These are phyloP conservation scores for Pelodytes ibericus DNA, from an alignment of 2,797 vertebrate genomes.

Conservation along the genomic window DNA sequence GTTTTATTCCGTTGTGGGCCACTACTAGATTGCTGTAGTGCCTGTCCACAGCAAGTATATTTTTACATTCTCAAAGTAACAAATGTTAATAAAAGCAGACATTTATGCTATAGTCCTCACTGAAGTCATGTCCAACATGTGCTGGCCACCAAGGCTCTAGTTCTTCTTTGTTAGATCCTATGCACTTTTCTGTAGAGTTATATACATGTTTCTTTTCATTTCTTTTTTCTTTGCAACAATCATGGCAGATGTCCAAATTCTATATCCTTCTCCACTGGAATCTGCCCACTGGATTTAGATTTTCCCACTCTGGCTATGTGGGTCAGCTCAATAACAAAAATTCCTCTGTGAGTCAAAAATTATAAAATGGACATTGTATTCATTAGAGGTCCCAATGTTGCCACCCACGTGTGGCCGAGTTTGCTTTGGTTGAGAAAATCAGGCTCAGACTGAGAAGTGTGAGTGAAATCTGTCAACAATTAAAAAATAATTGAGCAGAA, in stretches of 20 bases:
- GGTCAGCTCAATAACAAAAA: conserved; percentile 17
- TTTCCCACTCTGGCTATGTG: conserved; percentile 17
- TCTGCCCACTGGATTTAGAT: conserved; percentile 24
- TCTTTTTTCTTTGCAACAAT: not conserved
- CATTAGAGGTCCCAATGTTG: conserved; percentile 40
- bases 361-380: conserved; percentile 34
- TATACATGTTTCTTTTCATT: conserved; percentile 10
- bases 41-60: too few species aligned
- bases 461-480: conserved; percentile 57
- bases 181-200: conserved; percentile 38
- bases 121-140: conserved; percentile 38
- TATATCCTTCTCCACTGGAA: conserved; percentile 25
- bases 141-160: conserved; percentile 48
- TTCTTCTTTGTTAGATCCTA: conserved; percentile 52
- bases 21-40: too few species aligned
- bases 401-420: conserved; percentile 49
- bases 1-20: too few species aligned
- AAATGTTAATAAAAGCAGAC: not conserved
- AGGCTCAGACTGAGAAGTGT: conserved; percentile 32
- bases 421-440: conserved; percentile 54
- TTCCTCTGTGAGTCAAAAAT: conserved; percentile 57
- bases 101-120: not conserved
- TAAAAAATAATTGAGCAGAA: conserved; percentile 53
- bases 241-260: conserved; percentile 15
- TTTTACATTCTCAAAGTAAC: too few species aligned